These are phyloP conservation scores for Eidolon helvum DNA, from an alignment of 2,113 vertebrate genomes.

Conservation along the genomic window DNA sequence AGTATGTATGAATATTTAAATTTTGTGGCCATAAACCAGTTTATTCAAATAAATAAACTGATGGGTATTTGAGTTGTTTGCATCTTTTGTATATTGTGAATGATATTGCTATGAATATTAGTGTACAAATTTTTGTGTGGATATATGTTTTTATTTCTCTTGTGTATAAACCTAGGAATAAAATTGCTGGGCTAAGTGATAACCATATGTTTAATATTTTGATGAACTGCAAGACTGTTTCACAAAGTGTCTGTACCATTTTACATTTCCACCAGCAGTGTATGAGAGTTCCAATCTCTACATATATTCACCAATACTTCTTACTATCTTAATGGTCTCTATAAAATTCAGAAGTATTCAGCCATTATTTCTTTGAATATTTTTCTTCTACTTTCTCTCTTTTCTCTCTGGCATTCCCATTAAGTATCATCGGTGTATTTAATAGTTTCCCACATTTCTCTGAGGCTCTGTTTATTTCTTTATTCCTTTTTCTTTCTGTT, in stretches of 20 bases:
- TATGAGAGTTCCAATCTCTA: background rate
- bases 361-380: background rate
- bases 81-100: background rate
- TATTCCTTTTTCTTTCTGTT: background rate
- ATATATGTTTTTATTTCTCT: background rate
- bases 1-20: background rate
- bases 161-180: background rate
- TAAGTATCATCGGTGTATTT: background rate
- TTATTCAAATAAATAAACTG: too few species aligned
- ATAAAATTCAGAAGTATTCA: background rate
- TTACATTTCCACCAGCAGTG: background rate
- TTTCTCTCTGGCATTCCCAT: background rate
- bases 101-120: background rate
- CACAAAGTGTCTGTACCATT: background rate
- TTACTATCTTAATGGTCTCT: background rate
- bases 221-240: background rate
- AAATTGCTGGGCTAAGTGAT: background rate
- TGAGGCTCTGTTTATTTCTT: background rate
- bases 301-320: background rate
- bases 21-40: background rate
- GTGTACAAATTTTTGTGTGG: background rate
- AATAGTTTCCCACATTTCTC: background rate
- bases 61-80: background rate
- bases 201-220: background rate
- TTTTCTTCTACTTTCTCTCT: background rate